Conservation (phyloP, 2,797 vertebrate species). For the Hipposideros larvatus region DNA sequence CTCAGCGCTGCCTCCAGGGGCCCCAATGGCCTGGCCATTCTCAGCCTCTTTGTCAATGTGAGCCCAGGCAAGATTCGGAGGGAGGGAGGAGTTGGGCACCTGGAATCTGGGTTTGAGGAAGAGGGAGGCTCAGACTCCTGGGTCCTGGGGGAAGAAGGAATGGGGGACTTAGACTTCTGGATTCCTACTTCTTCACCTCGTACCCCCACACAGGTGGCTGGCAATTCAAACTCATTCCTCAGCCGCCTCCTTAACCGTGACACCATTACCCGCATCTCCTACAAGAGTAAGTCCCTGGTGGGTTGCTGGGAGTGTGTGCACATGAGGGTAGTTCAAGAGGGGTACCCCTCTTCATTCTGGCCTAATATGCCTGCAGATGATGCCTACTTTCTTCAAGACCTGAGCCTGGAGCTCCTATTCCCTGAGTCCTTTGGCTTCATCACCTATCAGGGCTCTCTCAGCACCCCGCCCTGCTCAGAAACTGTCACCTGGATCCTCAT, state of each 20-base stretch:
- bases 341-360: background rate
- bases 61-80: conserved; percentile 36
- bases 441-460: conserved; percentile 88
- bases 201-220: conserved; percentile 82
- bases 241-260: conserved; percentile 87
- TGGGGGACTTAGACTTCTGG: background rate
- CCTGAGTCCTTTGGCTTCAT: conserved; percentile 87
- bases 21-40: conserved; percentile 87
- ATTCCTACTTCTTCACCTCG: background rate
- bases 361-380: conserved; percentile 80
- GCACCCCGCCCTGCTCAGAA: conserved; percentile 87
- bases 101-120: background rate
- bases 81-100: background rate
- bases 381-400: conserved; percentile 86
- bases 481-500: conserved; percentile 88
- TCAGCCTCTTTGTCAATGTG: conserved; percentile 87
- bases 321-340: background rate
- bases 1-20: conserved; percentile 85
- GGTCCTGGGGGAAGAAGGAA: background rate
- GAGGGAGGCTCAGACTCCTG: background rate
- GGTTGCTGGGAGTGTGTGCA: background rate
- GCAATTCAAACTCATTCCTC: conserved; percentile 87
- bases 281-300: conserved; percentile 84
- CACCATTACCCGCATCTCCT: conserved; percentile 88
- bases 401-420: conserved; percentile 86